A percentile compares a stretch with the other conserved stretches of the same genome.
These are phyloP conservation scores for Steromphala cineraria DNA, from an alignment of 2,888 invertebrate genomes.

Conservation along the genomic window DNA sequence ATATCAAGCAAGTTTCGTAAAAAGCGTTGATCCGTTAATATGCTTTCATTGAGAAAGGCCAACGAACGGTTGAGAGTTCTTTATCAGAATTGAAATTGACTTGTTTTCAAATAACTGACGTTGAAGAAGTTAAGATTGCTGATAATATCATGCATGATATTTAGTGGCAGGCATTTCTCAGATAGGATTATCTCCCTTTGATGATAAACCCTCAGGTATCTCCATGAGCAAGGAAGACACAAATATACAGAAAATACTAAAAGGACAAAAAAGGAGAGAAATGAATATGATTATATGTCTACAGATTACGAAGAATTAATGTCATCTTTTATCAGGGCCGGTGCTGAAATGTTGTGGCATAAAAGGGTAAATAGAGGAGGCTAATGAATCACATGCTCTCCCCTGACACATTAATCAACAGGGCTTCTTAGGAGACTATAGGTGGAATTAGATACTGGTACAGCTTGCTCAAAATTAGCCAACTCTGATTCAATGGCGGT, in stretches of 20 bases:
- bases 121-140: neutral
- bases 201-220: constrained; percentile 12
- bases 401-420: constrained; percentile 17
- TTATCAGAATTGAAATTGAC: constrained; percentile 26
- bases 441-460: constrained; percentile 16
- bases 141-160: constrained; percentile 13
- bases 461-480: constrained; percentile 14
- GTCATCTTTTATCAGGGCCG: constrained; percentile 9
- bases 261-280: neutral
- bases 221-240: neutral
- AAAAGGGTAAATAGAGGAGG: neutral
- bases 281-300: constrained; percentile 17
- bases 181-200: constrained; percentile 11
- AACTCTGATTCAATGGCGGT: constrained; percentile 15
- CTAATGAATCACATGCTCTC: constrained; percentile 10
- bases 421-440: constrained; percentile 17
- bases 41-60: constrained; percentile 1
- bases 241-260: constrained; percentile 8
- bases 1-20: constrained; percentile 2
- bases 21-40: constrained; percentile 11
- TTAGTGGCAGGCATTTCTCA: constrained; percentile 9
- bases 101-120: constrained; percentile 12
- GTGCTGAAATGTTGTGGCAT: neutral
- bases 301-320: constrained; percentile 11
- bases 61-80: neutral